Base-by-base conservation (phyloP, 30 jellyfish, hydroid and myxozoan genomes). In the Aurelia aurita region DNA sequence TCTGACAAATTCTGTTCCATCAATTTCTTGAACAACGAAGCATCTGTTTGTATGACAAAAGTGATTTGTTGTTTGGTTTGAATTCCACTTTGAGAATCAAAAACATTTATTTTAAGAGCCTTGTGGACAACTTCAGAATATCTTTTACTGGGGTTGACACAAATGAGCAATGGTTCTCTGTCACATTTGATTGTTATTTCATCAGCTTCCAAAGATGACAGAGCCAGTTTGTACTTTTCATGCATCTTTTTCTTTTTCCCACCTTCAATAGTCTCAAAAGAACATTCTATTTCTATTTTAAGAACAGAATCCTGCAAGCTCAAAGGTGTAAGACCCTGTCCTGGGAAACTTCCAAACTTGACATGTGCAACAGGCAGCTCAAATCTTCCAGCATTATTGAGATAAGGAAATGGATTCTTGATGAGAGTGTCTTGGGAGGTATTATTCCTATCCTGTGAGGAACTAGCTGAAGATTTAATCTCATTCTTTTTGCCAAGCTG, bases 161-260 rank as follows among this genome's bases (percentile, higher is more conserved):
- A 34, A 0, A 86, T 35, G 58, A 86, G 6, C 0, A 75, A 27
- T 23, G 83, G 89, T 46, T 74, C 89, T 27, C 45, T 29, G 2
- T 49, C 95, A 49, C 25, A 69, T 27, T 79, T 77, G 28, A 92
- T 26, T 11, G 64, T 67, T 32, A 77, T 74, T 51, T 79, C 53
- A 12, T 62, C 72, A 0, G 87, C 90, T 26, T 77, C 85, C 3
- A 49, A 87, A 23, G 90, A 83, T 27, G 90, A 65, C 64, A 92
- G 26, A 16, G 93, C 89, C 2, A 69, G 82, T 27, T 91, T 89
- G 62, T 86, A 92, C 51, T 71, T 60, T 39, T 87, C 98, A 22
- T 61, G 93, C 75, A 84, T 72, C 74, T 49, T 64, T 27, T 90
- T 81, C 74, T 87, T 80, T 25, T 71, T 69, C 34, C 88, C 65